A percentile compares a stretch with the other conserved stretches of the same genome.
Evolutionary conservation across 2,113 vertebrate genomes (phyloP).

Genomic region (Atherinomorus stipes): DNA sequence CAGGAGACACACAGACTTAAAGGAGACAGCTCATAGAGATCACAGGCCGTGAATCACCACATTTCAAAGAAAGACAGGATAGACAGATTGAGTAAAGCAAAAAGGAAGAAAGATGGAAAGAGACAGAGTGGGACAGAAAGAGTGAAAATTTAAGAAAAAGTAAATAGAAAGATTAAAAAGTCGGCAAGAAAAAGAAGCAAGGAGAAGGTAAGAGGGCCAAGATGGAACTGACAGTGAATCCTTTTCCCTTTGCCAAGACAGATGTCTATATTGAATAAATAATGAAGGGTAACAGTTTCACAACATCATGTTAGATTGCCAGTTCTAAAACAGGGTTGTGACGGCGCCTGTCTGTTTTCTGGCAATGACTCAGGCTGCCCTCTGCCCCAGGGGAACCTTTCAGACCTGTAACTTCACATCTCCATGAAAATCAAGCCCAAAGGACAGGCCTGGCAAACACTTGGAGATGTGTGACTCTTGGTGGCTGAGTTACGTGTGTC

Average conservation of each 20-base stretch:
- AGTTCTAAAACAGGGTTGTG: slow-evolving; percentile 60
- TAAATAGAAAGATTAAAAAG: slow-evolving; percentile 23
- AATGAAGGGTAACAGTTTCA: slow-evolving; percentile 70
- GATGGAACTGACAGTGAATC: slow-evolving; percentile 56
- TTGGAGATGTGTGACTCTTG: slow-evolving; percentile 69
- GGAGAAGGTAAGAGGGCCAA: slow-evolving; percentile 20
- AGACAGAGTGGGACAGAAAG: slow-evolving; percentile 38
- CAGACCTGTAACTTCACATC: slow-evolving; percentile 71
- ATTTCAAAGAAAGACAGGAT: slow-evolving; percentile 65
- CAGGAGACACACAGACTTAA: slow-evolving; percentile 75
- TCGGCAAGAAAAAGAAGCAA: slow-evolving; percentile 20
- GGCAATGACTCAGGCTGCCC: slow-evolving; percentile 64
- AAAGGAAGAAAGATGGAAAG: slow-evolving; percentile 28
- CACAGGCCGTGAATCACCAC: slow-evolving; percentile 77
- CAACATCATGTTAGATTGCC: slow-evolving; percentile 64
- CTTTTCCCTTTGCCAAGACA: slow-evolving; percentile 54
- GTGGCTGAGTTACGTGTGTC: slow-evolving; percentile 68
- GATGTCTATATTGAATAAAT: slow-evolving; percentile 68
- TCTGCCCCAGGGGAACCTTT: slow-evolving; percentile 72
- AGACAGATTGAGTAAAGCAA: slow-evolving; percentile 53
- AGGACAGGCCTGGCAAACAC: slow-evolving; percentile 66
- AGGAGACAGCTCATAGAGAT: slow-evolving; percentile 72
- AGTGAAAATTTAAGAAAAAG: slow-evolving; percentile 49
- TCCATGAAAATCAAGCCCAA: slow-evolving; percentile 62
- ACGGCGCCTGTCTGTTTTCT: slow-evolving; percentile 53